Conservation (phyloP, 2,797 vertebrate genomes). For the Lacerta agilis region DNA sequence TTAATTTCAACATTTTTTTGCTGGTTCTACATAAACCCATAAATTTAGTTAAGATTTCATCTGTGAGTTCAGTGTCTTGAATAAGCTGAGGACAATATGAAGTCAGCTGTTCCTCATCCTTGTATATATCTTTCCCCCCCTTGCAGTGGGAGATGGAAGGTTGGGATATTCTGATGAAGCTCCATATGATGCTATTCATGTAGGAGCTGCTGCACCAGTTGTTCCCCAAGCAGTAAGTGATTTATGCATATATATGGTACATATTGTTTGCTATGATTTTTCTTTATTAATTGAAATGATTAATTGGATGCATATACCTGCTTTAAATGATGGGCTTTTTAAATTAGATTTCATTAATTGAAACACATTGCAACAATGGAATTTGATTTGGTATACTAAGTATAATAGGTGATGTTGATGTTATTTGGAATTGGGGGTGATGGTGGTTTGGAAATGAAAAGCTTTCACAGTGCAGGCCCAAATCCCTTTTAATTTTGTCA, state of each 20-base stretch:
- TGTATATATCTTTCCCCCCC: slow-evolving; percentile 30
- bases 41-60: background rate
- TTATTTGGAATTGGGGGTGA: background rate
- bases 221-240: slow-evolving; percentile 95
- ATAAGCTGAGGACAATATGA: background rate
- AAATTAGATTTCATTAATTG: slow-evolving; percentile 3
- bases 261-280: slow-evolving; percentile 20
- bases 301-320: background rate
- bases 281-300: slow-evolving; percentile 13
- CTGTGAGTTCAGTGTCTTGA: background rate
- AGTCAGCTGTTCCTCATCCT: slow-evolving; percentile 6
- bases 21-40: background rate
- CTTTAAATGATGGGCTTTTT: background rate
- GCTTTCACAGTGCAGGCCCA: background rate
- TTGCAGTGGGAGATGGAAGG: slow-evolving; percentile 95
- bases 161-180: slow-evolving; percentile 90
- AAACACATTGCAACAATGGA: background rate
- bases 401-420: background rate
- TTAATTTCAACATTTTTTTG: background rate
- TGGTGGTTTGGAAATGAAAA: background rate
- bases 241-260: slow-evolving; percentile 43
- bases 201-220: slow-evolving; percentile 93
- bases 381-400: background rate
- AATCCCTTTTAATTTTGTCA: background rate
- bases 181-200: slow-evolving; percentile 97